phyloP scores from a whole-genome alignment of 1,140 invertebrate genomes.

The Agrypnia vestita region DNA sequence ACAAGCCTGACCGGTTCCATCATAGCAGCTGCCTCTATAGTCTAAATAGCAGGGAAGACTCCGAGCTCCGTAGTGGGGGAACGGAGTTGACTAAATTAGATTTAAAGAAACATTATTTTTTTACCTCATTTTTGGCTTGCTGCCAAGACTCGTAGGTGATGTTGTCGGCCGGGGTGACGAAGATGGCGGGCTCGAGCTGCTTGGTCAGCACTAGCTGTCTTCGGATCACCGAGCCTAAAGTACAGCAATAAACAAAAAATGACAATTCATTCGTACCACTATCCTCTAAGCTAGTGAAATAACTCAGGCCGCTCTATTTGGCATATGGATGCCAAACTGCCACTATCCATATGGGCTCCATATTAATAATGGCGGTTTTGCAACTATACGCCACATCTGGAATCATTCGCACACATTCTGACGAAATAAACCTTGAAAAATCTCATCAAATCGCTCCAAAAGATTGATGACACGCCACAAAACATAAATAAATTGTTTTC shows the following conservation, averaged over 20 bases:
- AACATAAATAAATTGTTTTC: no score
- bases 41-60: background rate
- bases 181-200: constrained; percentile 68
- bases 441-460: background rate
- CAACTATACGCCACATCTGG: no score
- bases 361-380: no score
- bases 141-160: constrained; percentile 68
- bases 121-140: constrained; percentile 68
- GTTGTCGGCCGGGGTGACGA: constrained; percentile 66
- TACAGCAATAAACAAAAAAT: background rate
- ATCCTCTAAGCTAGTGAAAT: background rate
- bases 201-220: constrained; percentile 64
- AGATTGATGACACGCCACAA: background rate
- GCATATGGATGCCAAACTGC: no score
- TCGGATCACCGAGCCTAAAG: constrained; percentile 50
- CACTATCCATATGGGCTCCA: no score
- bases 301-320: background rate
- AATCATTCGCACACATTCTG: background rate
- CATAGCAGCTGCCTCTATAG: background rate
- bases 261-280: background rate
- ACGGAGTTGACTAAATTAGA: background rate
- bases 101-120: background rate
- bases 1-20: no score
- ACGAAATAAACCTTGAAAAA: background rate
- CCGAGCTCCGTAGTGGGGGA: background rate